A percentile compares a stretch with the other conserved stretches of the same genome.
Evolutionary conservation across 2,113 vertebrate genomes (phyloP).

Genomic region (Austrofundulus limnaeus): DNA sequence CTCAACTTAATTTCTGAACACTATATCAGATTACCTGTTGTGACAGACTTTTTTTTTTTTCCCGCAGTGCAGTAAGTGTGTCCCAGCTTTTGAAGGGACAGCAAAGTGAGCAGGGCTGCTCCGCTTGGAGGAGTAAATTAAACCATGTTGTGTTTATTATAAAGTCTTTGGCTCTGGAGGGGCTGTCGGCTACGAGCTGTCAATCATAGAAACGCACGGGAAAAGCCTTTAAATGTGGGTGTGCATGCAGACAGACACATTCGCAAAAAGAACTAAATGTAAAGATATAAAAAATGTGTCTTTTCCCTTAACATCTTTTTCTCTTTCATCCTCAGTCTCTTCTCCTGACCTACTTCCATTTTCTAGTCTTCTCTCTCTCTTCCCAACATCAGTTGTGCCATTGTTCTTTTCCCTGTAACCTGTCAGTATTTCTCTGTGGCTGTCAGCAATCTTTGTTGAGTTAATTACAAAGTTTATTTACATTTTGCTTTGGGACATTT

Average conservation of each 20-base stretch:
- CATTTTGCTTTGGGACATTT: slow-evolving; percentile 8
- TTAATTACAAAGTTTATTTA: slow-evolving; percentile 54
- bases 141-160: slow-evolving; percentile 64
- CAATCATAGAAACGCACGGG: slow-evolving; percentile 48
- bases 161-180: slow-evolving; percentile 52
- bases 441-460: slow-evolving; percentile 26
- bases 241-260: neutral
- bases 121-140: slow-evolving; percentile 59
- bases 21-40: neutral
- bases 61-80: slow-evolving; percentile 1
- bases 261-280: neutral
- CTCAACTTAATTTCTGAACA: neutral
- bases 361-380: slow-evolving; percentile 42
- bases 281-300: slow-evolving; percentile 14
- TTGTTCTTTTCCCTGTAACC: slow-evolving; percentile 26
- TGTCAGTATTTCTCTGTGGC: slow-evolving; percentile 42
- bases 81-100: slow-evolving; percentile 29
- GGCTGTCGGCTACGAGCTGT: slow-evolving; percentile 57
- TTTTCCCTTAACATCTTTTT: slow-evolving; percentile 28
- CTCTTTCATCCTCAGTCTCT: slow-evolving; percentile 43
- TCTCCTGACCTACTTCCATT: slow-evolving; percentile 71
- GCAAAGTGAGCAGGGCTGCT: slow-evolving; percentile 34
- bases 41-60: slow-evolving; percentile 5
- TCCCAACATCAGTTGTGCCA: slow-evolving; percentile 14
- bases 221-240: neutral